phyloP scores from a whole-genome alignment of 2,888 invertebrate genomes.

The Vandiemenella viatica region DNA sequence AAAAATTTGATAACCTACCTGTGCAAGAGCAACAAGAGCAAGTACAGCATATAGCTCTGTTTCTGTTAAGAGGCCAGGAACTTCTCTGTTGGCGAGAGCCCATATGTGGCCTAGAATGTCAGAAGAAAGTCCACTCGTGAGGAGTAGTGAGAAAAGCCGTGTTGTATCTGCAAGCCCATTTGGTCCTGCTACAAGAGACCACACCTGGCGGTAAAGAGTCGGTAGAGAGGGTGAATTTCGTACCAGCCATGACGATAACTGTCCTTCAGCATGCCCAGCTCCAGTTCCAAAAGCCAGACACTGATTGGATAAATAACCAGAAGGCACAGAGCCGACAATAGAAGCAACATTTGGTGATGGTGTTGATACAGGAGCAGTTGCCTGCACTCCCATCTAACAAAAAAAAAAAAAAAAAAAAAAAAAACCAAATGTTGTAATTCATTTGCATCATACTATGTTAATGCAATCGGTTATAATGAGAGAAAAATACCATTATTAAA shows the following conservation, averaged over 20 bases:
- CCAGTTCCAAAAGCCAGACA: background rate
- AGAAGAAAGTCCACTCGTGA: constrained; percentile 32
- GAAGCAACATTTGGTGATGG: too few species aligned
- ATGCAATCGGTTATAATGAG: too few species aligned
- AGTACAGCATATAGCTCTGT: constrained; percentile 32
- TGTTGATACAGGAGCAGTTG: too few species aligned
- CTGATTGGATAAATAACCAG: too few species aligned
- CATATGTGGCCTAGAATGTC: constrained; percentile 34
- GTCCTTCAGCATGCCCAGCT: background rate
- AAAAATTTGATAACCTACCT: too few species aligned
- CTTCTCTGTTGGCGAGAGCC: constrained; percentile 32
- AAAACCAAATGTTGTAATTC: too few species aligned
- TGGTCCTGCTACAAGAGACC: constrained; percentile 28
- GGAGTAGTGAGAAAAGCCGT: constrained; percentile 29
- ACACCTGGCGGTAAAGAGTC: constrained; percentile 29
- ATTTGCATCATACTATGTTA: too few species aligned
- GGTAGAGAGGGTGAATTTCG: constrained; percentile 28
- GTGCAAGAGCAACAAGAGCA: constrained; percentile 33
- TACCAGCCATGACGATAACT: constrained; percentile 29
- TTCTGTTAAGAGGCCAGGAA: constrained; percentile 32
- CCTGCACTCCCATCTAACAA: too few species aligned
- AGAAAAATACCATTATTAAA: too few species aligned
- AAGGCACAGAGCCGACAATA: too few species aligned
- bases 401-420: too few species aligned
- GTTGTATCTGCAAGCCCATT: constrained; percentile 28